phyloP scores from a whole-genome alignment of 2,888 invertebrate species.

The Lymantria monacha region DNA sequence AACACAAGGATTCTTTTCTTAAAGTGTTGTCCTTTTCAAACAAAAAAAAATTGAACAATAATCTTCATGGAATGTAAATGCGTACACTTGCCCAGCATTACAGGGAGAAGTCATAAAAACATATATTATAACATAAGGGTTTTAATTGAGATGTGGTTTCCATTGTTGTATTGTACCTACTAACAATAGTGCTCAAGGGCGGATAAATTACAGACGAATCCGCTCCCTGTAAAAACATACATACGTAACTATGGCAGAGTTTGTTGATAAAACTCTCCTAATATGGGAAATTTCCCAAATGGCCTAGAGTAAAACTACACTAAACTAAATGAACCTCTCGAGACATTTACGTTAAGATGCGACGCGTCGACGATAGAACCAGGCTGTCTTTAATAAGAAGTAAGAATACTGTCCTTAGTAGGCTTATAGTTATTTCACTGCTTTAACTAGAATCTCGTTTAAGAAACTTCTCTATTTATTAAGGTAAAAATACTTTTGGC shows the following conservation, averaged over 20 bases:
- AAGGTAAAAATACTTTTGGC: too few species aligned
- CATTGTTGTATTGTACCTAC: slow-evolving; percentile 33
- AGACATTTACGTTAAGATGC: slow-evolving; percentile 8
- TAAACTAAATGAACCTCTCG: slow-evolving; percentile 11
- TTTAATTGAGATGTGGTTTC: slow-evolving; percentile 23
- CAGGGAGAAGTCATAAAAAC: too few species aligned
- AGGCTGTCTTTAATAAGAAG: slow-evolving; percentile 7
- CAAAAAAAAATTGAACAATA: too few species aligned
- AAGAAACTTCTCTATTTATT: too few species aligned
- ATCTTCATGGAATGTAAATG: too few species aligned
- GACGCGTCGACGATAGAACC: neutral
- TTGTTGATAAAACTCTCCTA: slow-evolving; percentile 31
- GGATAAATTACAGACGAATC: slow-evolving; percentile 44
- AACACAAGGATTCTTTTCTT: too few species aligned
- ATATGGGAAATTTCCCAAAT: slow-evolving; percentile 23
- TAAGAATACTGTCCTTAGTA: neutral
- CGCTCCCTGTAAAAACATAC: slow-evolving; percentile 15
- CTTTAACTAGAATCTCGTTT: neutral
- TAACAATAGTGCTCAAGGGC: slow-evolving; percentile 28
- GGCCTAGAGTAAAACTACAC: slow-evolving; percentile 16
- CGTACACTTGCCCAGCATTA: too few species aligned
- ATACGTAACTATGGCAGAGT: slow-evolving; percentile 20
- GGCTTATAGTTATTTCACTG: neutral
- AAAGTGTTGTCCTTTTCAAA: too few species aligned
- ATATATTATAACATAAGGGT: too few species aligned